A percentile compares a stretch with the other conserved stretches of the same genome.
These are phyloP conservation scores for Phyllopteryx taeniolatus DNA, from an alignment of 2,113 vertebrate genomes.

Conservation along the genomic window DNA sequence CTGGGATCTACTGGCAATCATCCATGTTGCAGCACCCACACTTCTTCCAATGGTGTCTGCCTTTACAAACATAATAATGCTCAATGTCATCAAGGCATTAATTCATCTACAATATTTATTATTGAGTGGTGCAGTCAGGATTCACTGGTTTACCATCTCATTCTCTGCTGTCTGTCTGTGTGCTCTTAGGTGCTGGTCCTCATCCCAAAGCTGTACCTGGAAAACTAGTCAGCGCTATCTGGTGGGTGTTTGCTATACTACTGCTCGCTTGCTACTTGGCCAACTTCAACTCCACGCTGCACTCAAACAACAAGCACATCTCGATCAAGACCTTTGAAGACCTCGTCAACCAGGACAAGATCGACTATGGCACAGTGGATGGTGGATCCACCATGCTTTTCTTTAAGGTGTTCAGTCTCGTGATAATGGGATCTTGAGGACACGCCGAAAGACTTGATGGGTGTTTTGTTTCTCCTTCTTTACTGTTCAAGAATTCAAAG, in stretches of 20 bases:
- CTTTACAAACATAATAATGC: too few species aligned
- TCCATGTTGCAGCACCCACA: too few species aligned
- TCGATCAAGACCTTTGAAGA: slow-evolving; percentile 81
- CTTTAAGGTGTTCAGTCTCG: slow-evolving; percentile 73
- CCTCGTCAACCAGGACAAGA: slow-evolving; percentile 80
- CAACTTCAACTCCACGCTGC: slow-evolving; percentile 72
- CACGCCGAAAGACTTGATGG: background rate
- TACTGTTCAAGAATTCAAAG: slow-evolving; percentile 75
- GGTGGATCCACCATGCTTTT: slow-evolving; percentile 78
- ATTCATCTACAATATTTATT: too few species aligned
- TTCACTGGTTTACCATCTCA: too few species aligned
- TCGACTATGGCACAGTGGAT: slow-evolving; percentile 81
- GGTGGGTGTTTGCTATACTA: slow-evolving; percentile 85
- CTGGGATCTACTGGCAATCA: too few species aligned
- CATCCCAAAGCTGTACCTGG: slow-evolving; percentile 80
- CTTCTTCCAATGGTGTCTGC: too few species aligned
- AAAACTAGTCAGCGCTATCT: slow-evolving; percentile 78
- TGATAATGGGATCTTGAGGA: background rate
- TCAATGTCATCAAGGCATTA: too few species aligned
- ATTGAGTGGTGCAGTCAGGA: too few species aligned
- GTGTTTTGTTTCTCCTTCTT: background rate
- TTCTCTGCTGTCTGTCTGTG: background rate
- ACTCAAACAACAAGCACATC: slow-evolving; percentile 59
- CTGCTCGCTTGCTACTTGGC: slow-evolving; percentile 81
- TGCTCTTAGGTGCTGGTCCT: slow-evolving; percentile 76